These are phyloP conservation scores for Cliona cf. orientalis DNA, from an alignment of 37 sponge, comb jelly and placozoan species.

Conservation along the genomic window DNA sequence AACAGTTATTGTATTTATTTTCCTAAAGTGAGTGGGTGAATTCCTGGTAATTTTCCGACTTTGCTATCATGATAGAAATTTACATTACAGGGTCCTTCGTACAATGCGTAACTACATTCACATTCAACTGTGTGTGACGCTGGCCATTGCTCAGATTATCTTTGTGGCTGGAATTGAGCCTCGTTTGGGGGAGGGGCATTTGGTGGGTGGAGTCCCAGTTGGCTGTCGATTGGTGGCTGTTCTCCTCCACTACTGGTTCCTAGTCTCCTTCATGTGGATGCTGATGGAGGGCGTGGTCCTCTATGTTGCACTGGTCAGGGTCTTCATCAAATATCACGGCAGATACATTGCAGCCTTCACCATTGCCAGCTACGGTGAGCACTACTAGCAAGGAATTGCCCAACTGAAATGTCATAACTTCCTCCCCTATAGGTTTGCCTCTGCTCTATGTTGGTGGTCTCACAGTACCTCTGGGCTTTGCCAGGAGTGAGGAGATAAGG, in stretches of 20 bases:
- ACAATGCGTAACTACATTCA: constrained; percentile 59
- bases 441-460: constrained; percentile 26
- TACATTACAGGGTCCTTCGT: constrained; percentile 58
- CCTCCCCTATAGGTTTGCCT: constrained; percentile 5
- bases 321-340: constrained; percentile 40
- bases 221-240: constrained; percentile 48
- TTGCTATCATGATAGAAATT: no score
- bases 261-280: constrained; percentile 81
- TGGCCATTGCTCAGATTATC: constrained; percentile 57
- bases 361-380: constrained; percentile 21
- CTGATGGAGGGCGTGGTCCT: constrained; percentile 80
- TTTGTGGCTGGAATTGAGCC: constrained; percentile 41
- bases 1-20: no score
- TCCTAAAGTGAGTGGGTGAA: neutral
- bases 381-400: no score
- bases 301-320: constrained; percentile 59
- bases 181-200: neutral
- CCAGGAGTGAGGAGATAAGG: no score
- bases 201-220: neutral
- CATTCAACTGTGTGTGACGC: constrained; percentile 59
- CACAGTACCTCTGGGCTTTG: constrained; percentile 23
- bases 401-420: no score
- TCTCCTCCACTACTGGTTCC: constrained; percentile 59
- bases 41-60: no score
- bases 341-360: constrained; percentile 21